Evolutionary conservation across 2,888 invertebrate genomes (phyloP), one percentile per base, ranked within the genome.

Genomic region (Sisyra terminalis): DNA sequence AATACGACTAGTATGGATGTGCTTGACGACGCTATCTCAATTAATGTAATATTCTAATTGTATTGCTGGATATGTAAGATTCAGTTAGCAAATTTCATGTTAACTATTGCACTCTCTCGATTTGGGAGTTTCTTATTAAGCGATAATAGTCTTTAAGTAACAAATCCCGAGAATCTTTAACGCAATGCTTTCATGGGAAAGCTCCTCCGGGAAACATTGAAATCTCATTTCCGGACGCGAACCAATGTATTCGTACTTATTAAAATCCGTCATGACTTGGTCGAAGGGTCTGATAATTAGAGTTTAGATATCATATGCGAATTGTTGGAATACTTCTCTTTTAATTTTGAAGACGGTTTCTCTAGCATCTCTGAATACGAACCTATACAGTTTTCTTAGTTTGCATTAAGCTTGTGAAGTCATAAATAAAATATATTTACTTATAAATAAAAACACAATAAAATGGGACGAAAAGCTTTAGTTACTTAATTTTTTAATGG

Each of bases 401-500:
- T 24, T 24, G 5, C 24, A 7, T 24, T 7, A 24, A 7, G 7
- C 24, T 7, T 5, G 7, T 24, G 24, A 24, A 24, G 24, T 7
- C 24, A 24, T 24, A 24, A 24, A 24, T 24, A 24, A 24, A 24
- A 24, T 7, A 7, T 7, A 24, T 24, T 24, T 24, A 24, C 24
- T 24, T 24, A 24, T 24, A 24, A 24, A 24, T 24, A 24, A 24
- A 3, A 24, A 24, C 24, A 5, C 24, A 24, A 24, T 24, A 24
- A 24, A 24, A 24, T 7, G 24, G 7, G 24, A 24, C 3, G 24
- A 24, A 24, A 24, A 24, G 24, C 24, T 24, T 24, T 24, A 57
- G 52, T 54, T 54, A 59, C 60, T 62, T 63, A 63, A 63, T 63
- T 71, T 71, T 70, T 71, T 71, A 71, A 71, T 71, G 71, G 70